A percentile compares a stretch with the other conserved stretches of the same genome.
phyloP scores from a whole-genome alignment of 2,113 vertebrate species.

The Rhizomys pruinosus region DNA sequence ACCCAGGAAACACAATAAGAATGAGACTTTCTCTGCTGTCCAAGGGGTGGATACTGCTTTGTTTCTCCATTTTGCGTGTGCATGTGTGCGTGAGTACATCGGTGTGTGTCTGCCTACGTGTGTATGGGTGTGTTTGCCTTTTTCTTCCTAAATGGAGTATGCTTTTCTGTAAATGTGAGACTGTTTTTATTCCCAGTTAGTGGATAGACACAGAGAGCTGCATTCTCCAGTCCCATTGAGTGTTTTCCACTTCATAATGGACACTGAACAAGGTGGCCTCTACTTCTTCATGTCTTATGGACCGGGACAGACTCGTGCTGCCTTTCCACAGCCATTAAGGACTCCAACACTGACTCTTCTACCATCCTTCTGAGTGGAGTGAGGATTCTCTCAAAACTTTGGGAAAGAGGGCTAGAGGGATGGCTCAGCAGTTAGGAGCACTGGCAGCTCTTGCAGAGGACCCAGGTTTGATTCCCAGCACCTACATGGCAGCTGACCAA shows the following conservation, averaged over 20 bases:
- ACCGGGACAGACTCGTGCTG: background rate
- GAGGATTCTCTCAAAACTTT: background rate
- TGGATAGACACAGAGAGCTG: background rate
- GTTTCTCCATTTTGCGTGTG: background rate
- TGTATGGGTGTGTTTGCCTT: background rate
- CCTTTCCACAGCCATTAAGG: background rate
- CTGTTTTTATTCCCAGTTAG: background rate
- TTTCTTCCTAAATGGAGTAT: background rate
- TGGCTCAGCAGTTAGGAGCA: too few relatives aligned
- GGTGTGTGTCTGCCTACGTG: too few relatives aligned
- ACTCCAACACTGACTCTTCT: background rate
- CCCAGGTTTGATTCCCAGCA: too few relatives aligned
- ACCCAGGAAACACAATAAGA: background rate
- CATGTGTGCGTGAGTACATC: background rate
- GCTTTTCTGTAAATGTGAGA: background rate
- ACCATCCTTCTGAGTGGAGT: background rate
- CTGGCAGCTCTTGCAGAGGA: too few relatives aligned
- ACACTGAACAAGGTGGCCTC: background rate
- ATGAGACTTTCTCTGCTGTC: background rate
- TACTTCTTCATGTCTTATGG: background rate
- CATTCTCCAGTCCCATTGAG: fast-evolving
- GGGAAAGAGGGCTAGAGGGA: too few relatives aligned
- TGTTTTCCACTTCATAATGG: background rate
- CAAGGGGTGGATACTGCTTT: background rate
- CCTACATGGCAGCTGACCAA: too few relatives aligned